These are phyloP conservation scores for Drosophila fungiperda DNA, from an alignment of 2,888 invertebrate species.

Conservation along the genomic window DNA sequence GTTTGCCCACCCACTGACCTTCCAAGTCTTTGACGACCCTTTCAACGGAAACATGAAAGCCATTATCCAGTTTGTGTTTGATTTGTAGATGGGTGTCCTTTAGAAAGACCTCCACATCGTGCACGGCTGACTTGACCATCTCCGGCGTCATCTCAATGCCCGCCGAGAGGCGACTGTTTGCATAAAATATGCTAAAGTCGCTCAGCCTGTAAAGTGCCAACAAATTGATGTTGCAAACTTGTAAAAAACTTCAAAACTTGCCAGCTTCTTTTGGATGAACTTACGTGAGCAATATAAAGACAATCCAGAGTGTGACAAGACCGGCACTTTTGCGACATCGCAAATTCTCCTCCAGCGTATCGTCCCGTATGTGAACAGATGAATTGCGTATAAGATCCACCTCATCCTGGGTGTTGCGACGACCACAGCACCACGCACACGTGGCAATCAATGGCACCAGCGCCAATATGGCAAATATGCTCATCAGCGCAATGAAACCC, in stretches of 20 bases:
- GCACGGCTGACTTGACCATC: slow-evolving; percentile 87
- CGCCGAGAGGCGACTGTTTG: slow-evolving; percentile 87
- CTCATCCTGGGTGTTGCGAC: slow-evolving; percentile 85
- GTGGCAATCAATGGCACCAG: slow-evolving; percentile 88
- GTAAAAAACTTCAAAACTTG: slow-evolving; percentile 11
- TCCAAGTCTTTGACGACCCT: slow-evolving; percentile 88
- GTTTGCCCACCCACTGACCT: slow-evolving; percentile 85
- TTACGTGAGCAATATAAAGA: slow-evolving; percentile 83
- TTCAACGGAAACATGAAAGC: slow-evolving; percentile 87
- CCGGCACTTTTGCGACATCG: slow-evolving; percentile 83
- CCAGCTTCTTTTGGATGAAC: slow-evolving; percentile 33
- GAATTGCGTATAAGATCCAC: slow-evolving; percentile 79
- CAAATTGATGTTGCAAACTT: slow-evolving; percentile 26
- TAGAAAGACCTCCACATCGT: slow-evolving; percentile 88
- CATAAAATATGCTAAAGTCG: slow-evolving; percentile 87
- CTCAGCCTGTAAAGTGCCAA: slow-evolving; percentile 85
- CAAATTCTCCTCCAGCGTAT: slow-evolving; percentile 79
- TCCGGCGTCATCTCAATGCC: slow-evolving; percentile 87
- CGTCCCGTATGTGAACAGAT: slow-evolving; percentile 82
- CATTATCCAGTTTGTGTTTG: slow-evolving; percentile 86
- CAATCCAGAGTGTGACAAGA: slow-evolving; percentile 81
- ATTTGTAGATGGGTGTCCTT: slow-evolving; percentile 88
- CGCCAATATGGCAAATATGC: slow-evolving; percentile 88
- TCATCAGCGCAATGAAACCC: slow-evolving; percentile 88
- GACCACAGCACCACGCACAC: slow-evolving; percentile 86